Evolutionary conservation across 2,888 invertebrate species (phyloP).

Genomic region (Erebia aethiops): DNA sequence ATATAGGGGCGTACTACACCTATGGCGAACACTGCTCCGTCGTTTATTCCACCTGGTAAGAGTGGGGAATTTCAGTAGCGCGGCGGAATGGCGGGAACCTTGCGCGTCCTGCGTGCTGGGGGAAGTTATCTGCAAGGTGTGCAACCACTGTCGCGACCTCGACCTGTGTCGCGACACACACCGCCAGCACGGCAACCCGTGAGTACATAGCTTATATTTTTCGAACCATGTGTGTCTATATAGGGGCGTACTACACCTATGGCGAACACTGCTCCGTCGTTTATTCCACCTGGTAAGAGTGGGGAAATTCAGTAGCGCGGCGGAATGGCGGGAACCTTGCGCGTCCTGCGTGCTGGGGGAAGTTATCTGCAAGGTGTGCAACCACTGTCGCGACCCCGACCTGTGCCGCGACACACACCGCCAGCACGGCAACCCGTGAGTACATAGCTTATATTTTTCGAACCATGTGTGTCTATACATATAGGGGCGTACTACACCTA

Average conservation of each 20-base stretch:
- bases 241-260: too few species aligned
- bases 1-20: too few species aligned
- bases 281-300: constrained; percentile 88
- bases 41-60: constrained; percentile 88
- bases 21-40: constrained; percentile 82
- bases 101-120: constrained; percentile 92
- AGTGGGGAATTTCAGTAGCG: constrained; percentile 93
- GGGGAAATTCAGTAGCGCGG: constrained; percentile 93
- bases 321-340: constrained; percentile 93
- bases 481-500: too few species aligned
- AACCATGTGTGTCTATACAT: too few species aligned
- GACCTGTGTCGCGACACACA: constrained; percentile 95
- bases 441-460: neutral
- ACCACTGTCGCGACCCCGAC: constrained; percentile 97
- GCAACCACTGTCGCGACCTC: constrained; percentile 97
- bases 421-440: constrained; percentile 82
- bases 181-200: constrained; percentile 83
- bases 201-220: constrained; percentile 39
- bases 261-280: constrained; percentile 86
- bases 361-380: constrained; percentile 96
- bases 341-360: constrained; percentile 92
- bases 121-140: constrained; percentile 96
- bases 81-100: constrained; percentile 93
- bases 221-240: too few species aligned
- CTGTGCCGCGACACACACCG: constrained; percentile 89